These are phyloP conservation scores for Drosophila recens DNA, from an alignment of 2,888 invertebrate genomes.

Conservation along the genomic window DNA sequence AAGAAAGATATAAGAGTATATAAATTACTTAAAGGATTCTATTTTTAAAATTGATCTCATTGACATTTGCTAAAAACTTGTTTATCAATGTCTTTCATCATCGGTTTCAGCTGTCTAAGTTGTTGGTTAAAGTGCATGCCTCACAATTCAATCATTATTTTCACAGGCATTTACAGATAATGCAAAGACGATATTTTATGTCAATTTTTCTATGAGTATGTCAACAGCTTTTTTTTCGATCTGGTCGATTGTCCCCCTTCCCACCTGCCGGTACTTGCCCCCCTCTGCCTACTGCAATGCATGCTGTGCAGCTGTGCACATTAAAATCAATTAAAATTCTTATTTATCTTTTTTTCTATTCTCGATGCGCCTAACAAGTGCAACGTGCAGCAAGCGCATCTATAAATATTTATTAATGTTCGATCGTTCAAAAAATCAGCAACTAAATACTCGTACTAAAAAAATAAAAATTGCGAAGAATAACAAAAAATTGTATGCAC, in stretches of 20 bases:
- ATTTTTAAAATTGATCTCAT: not conserved
- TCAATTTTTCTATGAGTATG: conserved; percentile 65
- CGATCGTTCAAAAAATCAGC: conserved; percentile 39
- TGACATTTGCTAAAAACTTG: conserved; percentile 26
- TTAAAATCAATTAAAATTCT: conserved; percentile 79
- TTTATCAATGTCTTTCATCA: conserved; percentile 16
- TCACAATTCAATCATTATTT: conserved; percentile 56
- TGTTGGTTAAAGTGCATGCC: conserved; percentile 39
- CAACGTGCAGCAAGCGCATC: conserved; percentile 66
- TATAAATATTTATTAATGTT: conserved; percentile 74
- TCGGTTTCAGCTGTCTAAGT: conserved; percentile 24
- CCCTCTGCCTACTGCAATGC: conserved; percentile 25
- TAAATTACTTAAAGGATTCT: not conserved
- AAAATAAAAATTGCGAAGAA: conserved; percentile 18
- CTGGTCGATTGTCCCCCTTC: not conserved
- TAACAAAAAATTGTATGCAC: conserved; percentile 9
- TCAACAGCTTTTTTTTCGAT: conserved; percentile 64
- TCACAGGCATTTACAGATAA: conserved; percentile 47
- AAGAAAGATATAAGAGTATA: not conserved
- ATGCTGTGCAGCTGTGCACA: conserved; percentile 76
- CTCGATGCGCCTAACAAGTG: conserved; percentile 70
- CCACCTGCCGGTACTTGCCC: not conserved
- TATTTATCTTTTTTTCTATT: conserved; percentile 69
- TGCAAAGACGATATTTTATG: conserved; percentile 69
- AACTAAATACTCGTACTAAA: conserved; percentile 27